Evolutionary conservation across 1,140 invertebrate species (phyloP).

Genomic region (Zaprionus nigranus): DNA sequence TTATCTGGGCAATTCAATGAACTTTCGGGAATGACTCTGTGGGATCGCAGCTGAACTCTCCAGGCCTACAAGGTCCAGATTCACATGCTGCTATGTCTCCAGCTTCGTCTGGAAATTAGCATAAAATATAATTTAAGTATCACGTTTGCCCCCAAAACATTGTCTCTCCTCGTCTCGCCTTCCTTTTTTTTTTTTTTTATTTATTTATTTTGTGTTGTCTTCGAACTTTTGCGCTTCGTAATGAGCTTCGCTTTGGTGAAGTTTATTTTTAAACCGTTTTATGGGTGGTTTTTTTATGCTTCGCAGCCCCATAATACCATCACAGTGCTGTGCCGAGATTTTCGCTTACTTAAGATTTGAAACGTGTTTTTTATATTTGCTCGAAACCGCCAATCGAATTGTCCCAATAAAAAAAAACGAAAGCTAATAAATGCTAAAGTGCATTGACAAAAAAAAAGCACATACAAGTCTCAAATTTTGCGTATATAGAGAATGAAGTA

Average conservation of each 20-base stretch:
- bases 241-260: constrained; percentile 24
- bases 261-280: constrained; percentile 53
- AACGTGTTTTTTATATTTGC: constrained; percentile 48
- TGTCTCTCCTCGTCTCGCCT: constrained; percentile 13
- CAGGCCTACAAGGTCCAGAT: constrained; percentile 20
- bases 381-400: constrained; percentile 22
- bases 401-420: constrained; percentile 29
- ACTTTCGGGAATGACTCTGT: constrained; percentile 20
- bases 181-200: neutral
- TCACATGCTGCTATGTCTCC: constrained; percentile 35
- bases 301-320: too few species aligned
- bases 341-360: constrained; percentile 47
- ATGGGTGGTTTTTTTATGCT: constrained; percentile 57
- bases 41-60: constrained; percentile 6
- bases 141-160: constrained; percentile 68
- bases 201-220: constrained; percentile 21
- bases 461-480: neutral
- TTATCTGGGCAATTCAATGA: constrained; percentile 45
- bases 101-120: constrained; percentile 40
- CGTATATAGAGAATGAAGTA: neutral
- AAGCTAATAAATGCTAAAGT: constrained; percentile 67
- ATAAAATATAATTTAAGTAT: constrained; percentile 69
- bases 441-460: constrained; percentile 16
- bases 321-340: too few species aligned
- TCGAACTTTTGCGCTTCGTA: constrained; percentile 30